Base-by-base conservation (phyloP, 2,113 vertebrate species). In the Pomatostomus ruficeps region DNA sequence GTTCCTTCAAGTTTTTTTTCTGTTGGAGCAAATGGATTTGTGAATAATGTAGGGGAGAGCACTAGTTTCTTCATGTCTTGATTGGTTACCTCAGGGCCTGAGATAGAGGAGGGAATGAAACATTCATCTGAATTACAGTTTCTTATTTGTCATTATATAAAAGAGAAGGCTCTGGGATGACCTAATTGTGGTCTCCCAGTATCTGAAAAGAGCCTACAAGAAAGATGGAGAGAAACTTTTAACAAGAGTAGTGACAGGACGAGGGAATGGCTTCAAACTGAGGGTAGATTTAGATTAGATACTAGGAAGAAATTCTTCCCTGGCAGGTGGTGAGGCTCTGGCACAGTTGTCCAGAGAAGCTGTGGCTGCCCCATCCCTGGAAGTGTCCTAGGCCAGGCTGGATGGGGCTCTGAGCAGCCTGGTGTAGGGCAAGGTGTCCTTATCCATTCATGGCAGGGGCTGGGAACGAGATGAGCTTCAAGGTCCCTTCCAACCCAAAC, bases 371-470 rank as follows among this genome's bases (percentile, higher is more conserved):
- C 29, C n/a, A 46, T 59, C 61, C 68, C 33, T 81, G 68, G 9
- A 9, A 29, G n/a, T 67, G 52, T n/a, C 11, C 61, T 8, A 14
- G 61, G 61, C 38, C 52, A 52, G 45, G n/a, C 16, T 74, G 52
- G 68, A n/a, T 4, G 3, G 14, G 21, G 45, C 70, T 59, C 9
- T 9, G 38, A 59, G n/a, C n/a, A n/a, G 2, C 28, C 16, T 74
- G 24, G 16, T 0, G 0, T 10, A 12, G 12, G 45, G 52, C 12
- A 45, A 40, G 5, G 28, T 67, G 13, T 59, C 61, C 38, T n/a
- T 74, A 0, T 1, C 45, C 24, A 0, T 1, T 38, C 24, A 12
- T 31, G 52, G 11, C 52, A 67, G 16, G 38, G 9, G 4, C 1
- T 43, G 59, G 45, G 52, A 59, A 74, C 12, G 17, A 40, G 20